Evolutionary conservation across 2,888 invertebrate genomes (phyloP), one percentile per base, ranked within the genome.

Genomic region (Nysson spinosus): DNA sequence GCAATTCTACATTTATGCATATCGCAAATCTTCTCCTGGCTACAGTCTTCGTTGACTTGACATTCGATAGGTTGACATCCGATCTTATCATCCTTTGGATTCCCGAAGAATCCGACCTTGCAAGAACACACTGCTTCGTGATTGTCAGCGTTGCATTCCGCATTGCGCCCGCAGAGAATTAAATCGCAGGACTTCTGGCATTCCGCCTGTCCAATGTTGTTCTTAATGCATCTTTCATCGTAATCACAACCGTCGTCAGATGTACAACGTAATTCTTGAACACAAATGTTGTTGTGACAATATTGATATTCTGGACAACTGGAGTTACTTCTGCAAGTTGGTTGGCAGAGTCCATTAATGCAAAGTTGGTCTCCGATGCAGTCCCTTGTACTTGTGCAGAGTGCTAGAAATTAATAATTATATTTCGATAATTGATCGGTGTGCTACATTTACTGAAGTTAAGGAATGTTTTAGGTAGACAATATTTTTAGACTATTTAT

Each of bases 291-390:
- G 81, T 96, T 95, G 66, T 91, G 90, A 79, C 96, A 96, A 81
- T 91, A 94, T 83, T 96, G 95, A 83, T 93, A 94, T 66, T 95
- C 93, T 0, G 96, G 95, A 77, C 96, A 97, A 9, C 94, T 94
- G 1, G 90, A 88, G 82, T 96, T 96, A 6, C 91, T 89, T 78
- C 92, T 91, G 83, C 96, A 96, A 2, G 95, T 94, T 16, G 95
- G 91, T 81, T 95, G 93, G 82, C 96, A 96, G n/a, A 94, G 91
- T 7, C 92, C 93, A 85, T 95, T 93, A 60, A 96, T 93, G 81
- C 96, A 96, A 9, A 95, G 88, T 88, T 96, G 96, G 79, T 95
- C 94, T 11, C 91, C 91, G 51, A 96, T 92, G 82, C 96, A 96
- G 75, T 96, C 96, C 66, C 96, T 91, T 14, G 94, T 91, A 74